These are phyloP conservation scores for Thymallus thymallus DNA, from an alignment of 2,113 vertebrate species.

Conservation along the genomic window DNA sequence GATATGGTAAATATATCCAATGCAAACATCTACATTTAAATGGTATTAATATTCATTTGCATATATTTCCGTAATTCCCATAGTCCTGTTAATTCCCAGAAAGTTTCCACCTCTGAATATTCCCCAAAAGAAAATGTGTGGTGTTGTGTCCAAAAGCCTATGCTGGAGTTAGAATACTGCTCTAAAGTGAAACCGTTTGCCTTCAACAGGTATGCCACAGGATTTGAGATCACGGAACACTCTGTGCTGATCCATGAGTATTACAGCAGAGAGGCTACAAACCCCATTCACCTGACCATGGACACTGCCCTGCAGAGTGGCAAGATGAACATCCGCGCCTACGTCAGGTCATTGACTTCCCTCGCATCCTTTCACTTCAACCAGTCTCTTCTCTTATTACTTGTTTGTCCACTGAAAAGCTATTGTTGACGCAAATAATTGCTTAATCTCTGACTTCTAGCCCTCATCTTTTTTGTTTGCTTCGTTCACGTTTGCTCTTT, in stretches of 20 bases:
- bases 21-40: too few relatives aligned
- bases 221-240: constrained; percentile 97
- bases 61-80: too few relatives aligned
- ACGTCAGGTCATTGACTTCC: constrained; percentile 83
- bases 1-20: too few relatives aligned
- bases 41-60: too few relatives aligned
- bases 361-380: background rate
- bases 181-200: background rate
- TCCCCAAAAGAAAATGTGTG: too few relatives aligned
- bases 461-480: too few relatives aligned
- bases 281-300: constrained; percentile 93
- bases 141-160: too few relatives aligned
- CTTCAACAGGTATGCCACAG: constrained; percentile 89
- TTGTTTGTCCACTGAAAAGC: background rate
- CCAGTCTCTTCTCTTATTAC: background rate
- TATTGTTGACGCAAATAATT: too few relatives aligned
- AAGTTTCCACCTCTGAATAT: too few relatives aligned
- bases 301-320: constrained; percentile 92
- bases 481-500: too few relatives aligned
- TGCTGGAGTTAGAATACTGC: background rate
- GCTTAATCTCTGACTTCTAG: too few relatives aligned
- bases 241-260: constrained; percentile 98
- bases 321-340: constrained; percentile 96
- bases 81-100: too few relatives aligned
- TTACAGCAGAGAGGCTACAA: constrained; percentile 94